Conservation (phyloP, 30 jellyfish, hydroid and myxozoan species). For the Catostylus mosaicus region DNA sequence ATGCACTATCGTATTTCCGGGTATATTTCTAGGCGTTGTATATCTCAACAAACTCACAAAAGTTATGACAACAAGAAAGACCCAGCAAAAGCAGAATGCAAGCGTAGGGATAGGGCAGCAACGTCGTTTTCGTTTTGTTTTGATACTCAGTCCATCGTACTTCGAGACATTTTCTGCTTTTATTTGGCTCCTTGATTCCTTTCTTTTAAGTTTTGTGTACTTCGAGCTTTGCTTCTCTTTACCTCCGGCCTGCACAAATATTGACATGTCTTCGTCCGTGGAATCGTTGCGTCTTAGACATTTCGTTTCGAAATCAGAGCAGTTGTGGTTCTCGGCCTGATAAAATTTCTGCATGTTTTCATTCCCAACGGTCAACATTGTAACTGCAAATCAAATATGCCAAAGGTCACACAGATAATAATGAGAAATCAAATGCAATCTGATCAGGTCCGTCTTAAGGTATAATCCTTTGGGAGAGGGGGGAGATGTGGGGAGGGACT, state of each 20-base stretch:
- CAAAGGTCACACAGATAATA: no score
- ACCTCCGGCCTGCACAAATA: constrained; percentile 5
- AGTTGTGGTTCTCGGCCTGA: neutral
- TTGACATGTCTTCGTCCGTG: neutral
- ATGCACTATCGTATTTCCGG: neutral
- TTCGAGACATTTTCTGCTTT: neutral
- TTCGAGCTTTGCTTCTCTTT: neutral
- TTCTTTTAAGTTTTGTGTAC: neutral
- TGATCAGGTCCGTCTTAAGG: no score
- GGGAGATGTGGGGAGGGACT: no score
- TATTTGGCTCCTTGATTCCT: neutral
- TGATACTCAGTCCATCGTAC: neutral
- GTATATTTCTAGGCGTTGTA: neutral
- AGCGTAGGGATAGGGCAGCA: constrained; percentile 13
- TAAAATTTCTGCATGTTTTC: constrained; percentile 4
- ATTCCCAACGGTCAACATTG: neutral
- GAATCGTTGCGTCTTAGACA: neutral
- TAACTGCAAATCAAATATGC: no score
- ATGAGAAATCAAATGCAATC: no score
- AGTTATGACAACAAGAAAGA: neutral
- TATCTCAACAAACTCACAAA: neutral
- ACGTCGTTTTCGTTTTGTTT: neutral
- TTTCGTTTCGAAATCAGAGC: constrained; percentile 11
- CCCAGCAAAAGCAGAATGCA: constrained; percentile 7
- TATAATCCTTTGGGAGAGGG: no score